Evolutionary conservation across 2,113 vertebrate genomes (phyloP).

Genomic region (Arenaria interpres): DNA sequence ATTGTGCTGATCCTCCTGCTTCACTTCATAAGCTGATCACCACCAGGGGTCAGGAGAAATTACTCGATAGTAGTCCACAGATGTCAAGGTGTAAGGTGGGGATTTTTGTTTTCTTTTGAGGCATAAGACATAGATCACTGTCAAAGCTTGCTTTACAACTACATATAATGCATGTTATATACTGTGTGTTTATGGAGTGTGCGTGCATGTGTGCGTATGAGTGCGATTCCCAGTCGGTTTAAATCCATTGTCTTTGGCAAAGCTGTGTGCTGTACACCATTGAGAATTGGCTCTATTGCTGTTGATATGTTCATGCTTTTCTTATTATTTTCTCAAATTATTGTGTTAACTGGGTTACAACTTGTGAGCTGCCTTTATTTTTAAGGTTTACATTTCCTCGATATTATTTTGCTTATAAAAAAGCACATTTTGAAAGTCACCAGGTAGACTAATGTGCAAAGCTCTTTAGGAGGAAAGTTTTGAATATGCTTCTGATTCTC

Average conservation of each 20-base stretch:
- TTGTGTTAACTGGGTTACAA: constrained; percentile 6
- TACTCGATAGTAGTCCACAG: neutral
- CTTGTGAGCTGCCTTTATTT: neutral
- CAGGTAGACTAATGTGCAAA: neutral
- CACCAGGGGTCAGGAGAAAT: constrained; percentile 31
- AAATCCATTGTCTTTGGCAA: constrained; percentile 52
- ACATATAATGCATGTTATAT: neutral
- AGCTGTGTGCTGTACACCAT: neutral
- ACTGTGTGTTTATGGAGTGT: constrained; percentile 17
- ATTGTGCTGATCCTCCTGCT: neutral
- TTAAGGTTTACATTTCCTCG: constrained; percentile 20
- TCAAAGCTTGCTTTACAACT: neutral
- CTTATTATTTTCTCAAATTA: constrained; percentile 29
- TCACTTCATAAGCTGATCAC: neutral
- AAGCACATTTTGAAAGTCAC: neutral
- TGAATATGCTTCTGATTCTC: neutral
- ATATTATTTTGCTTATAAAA: neutral
- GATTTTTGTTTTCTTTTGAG: constrained; percentile 15
- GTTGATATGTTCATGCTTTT: neutral
- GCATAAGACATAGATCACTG: neutral
- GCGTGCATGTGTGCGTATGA: neutral
- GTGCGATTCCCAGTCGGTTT: constrained; percentile 39
- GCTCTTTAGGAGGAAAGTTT: neutral
- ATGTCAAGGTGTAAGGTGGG: neutral
- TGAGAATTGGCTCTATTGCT: constrained; percentile 1